Evolutionary conservation across 1,140 invertebrate genomes (phyloP).

Genomic region (Chelonus insularis): DNA sequence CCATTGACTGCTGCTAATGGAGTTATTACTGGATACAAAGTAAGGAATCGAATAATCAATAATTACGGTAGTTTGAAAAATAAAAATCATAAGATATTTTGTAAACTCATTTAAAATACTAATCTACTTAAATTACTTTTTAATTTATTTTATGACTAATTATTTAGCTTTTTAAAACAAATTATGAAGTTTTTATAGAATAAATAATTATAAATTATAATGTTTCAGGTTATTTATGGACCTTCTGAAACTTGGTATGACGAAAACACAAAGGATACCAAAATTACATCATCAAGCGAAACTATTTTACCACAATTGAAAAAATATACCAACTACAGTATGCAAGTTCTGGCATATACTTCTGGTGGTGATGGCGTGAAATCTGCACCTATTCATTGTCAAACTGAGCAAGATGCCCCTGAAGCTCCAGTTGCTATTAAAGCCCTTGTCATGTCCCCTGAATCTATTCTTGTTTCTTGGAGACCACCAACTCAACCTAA

Average conservation of each 20-base stretch:
- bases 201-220: background rate
- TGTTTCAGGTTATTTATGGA: conserved; percentile 79
- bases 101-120: too few relatives aligned
- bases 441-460: conserved; percentile 86
- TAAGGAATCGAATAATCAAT: conserved; percentile 24
- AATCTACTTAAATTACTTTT: too few relatives aligned
- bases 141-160: too few relatives aligned
- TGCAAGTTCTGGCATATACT: conserved; percentile 93
- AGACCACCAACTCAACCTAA: conserved; percentile 88
- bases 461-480: conserved; percentile 93
- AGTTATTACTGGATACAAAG: conserved; percentile 93
- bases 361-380: conserved; percentile 94
- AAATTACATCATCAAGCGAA: conserved; percentile 88
- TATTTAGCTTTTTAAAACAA: too few relatives aligned
- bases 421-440: conserved; percentile 91
- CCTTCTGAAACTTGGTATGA: conserved; percentile 91
- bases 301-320: conserved; percentile 89
- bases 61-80: too few relatives aligned
- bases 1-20: conserved; percentile 89
- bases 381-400: conserved; percentile 87
- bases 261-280: conserved; percentile 88
- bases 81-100: too few relatives aligned
- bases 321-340: conserved; percentile 96
- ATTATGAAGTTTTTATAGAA: too few relatives aligned
- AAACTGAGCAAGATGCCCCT: conserved; percentile 94